phyloP scores from a whole-genome alignment of 2,113 vertebrate genomes.

The Furnarius figulus region DNA sequence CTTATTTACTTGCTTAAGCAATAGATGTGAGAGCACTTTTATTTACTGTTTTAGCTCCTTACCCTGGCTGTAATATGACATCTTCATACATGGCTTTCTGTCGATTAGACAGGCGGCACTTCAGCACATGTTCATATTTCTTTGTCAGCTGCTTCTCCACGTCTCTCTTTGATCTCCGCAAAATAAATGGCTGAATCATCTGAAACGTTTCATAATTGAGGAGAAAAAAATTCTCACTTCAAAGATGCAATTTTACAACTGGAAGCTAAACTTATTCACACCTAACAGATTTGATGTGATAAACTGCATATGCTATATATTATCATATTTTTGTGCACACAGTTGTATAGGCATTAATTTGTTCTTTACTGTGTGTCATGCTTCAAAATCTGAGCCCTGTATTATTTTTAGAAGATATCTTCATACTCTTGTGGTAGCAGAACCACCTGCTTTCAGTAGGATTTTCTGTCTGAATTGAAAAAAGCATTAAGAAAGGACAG shows the following conservation, averaged over 20 bases:
- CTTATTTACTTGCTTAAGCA: not conserved
- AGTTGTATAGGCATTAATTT: not conserved
- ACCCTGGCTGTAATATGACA: constrained; percentile 88
- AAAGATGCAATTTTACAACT: not conserved
- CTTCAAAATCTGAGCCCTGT: not conserved
- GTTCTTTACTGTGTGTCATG: not conserved
- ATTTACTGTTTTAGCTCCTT: constrained; percentile 1
- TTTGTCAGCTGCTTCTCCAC: constrained; percentile 94
- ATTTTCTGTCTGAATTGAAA: not conserved
- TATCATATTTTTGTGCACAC: not conserved
- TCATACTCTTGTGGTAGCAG: not conserved
- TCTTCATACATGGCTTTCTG: constrained; percentile 92
- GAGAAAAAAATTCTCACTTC: not conserved
- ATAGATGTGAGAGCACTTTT: not conserved
- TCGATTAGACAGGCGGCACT: constrained; percentile 87
- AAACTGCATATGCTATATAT: not conserved
- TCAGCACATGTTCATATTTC: constrained; percentile 91
- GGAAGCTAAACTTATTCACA: not conserved
- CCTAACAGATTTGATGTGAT: not conserved
- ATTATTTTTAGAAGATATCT: not conserved
- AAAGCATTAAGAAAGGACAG: not conserved
- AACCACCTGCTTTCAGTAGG: not conserved
- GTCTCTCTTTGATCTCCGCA: constrained; percentile 89
- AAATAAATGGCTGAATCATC: constrained; percentile 93
- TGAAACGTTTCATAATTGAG: constrained; percentile 31